These are phyloP conservation scores for Drosophila putrida DNA, from an alignment of 2,888 invertebrate genomes.

Conservation along the genomic window DNA sequence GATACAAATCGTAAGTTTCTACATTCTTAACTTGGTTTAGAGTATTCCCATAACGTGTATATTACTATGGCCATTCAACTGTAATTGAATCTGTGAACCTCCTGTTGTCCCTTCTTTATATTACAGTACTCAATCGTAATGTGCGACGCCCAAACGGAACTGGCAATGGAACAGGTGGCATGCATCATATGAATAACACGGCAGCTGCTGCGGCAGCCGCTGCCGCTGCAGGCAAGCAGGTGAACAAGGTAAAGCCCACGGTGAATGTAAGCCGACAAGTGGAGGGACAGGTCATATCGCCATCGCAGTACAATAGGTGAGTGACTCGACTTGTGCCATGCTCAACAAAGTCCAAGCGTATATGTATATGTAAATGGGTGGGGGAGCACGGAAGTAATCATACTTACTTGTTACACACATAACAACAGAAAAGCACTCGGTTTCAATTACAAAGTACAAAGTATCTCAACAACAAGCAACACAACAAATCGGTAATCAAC, in stretches of 20 bases:
- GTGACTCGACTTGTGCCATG: constrained; percentile 24
- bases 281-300: constrained; percentile 89
- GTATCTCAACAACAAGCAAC: constrained; percentile 40
- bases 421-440: constrained; percentile 54
- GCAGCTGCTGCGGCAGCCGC: constrained; percentile 86
- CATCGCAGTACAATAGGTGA: constrained; percentile 89
- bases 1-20: constrained; percentile 91
- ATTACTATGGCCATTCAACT: constrained; percentile 15
- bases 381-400: constrained; percentile 43
- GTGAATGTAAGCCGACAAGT: constrained; percentile 93
- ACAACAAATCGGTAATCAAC: constrained; percentile 53
- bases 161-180: constrained; percentile 76
- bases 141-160: constrained; percentile 87
- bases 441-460: constrained; percentile 51
- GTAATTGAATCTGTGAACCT: constrained; percentile 2
- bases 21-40: constrained; percentile 1
- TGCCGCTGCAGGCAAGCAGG: constrained; percentile 88
- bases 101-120: not conserved
- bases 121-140: constrained; percentile 92
- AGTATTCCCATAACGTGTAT: not conserved
- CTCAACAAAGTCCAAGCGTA: constrained; percentile 28
- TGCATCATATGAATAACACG: constrained; percentile 88
- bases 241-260: constrained; percentile 95
- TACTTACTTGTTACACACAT: constrained; percentile 39
- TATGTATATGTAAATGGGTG: constrained; percentile 21